A percentile compares a stretch with the other conserved stretches of the same genome.
Evolutionary conservation across 2,888 invertebrate species (phyloP).

Genomic region (Chloromyia formosa): DNA sequence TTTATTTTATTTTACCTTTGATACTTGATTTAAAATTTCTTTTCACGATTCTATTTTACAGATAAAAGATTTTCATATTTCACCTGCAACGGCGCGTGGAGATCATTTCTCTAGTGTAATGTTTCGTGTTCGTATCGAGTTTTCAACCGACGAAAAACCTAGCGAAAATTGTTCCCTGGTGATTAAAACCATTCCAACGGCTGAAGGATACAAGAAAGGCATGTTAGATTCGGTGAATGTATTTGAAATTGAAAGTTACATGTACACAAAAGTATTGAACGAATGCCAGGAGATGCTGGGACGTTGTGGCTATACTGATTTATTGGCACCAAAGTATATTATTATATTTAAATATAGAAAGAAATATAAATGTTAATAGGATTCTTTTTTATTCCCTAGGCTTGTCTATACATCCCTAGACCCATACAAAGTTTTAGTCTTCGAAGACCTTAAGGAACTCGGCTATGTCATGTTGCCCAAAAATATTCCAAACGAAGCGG

Average conservation of each 20-base stretch:
- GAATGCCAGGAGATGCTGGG: background rate
- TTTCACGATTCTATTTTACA: background rate
- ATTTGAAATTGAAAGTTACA: background rate
- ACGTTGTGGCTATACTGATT: background rate
- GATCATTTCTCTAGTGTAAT: constrained; percentile 34
- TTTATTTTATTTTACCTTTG: too few relatives aligned
- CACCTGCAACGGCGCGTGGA: constrained; percentile 22
- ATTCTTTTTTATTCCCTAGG: background rate
- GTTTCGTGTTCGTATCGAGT: constrained; percentile 6
- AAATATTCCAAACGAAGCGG: background rate
- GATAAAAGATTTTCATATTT: constrained; percentile 18
- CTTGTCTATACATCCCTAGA: constrained; percentile 1
- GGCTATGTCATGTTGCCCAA: constrained; percentile 24
- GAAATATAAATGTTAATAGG: background rate
- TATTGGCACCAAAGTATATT: constrained; percentile 30
- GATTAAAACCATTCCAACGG: constrained; percentile 13
- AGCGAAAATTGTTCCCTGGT: constrained; percentile 7
- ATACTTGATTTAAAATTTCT: too few relatives aligned
- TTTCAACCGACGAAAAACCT: background rate
- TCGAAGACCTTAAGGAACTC: constrained; percentile 26
- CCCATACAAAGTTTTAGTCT: constrained; percentile 20
- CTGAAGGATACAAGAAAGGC: constrained; percentile 24
- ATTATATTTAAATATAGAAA: too few relatives aligned
- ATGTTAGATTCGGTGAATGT: background rate
- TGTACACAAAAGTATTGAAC: constrained; percentile 16